Evolutionary conservation across 2,888 invertebrate species (phyloP).

Genomic region (Mayetiola destructor): DNA sequence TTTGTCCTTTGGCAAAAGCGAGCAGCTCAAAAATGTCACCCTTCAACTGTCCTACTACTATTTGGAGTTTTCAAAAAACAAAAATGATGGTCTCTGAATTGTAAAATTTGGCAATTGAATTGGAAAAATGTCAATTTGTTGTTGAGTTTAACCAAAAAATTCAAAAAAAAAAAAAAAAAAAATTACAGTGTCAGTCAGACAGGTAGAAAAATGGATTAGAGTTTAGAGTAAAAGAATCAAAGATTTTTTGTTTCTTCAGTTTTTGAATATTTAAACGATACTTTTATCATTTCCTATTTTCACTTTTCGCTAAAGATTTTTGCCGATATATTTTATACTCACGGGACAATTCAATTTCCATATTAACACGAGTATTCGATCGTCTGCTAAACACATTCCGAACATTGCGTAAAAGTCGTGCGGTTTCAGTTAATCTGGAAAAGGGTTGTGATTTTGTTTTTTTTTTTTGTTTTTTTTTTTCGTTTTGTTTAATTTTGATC

Average conservation of each 20-base stretch:
- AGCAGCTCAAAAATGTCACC: no score
- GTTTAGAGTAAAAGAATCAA: neutral
- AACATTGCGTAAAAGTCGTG: conserved; percentile 86
- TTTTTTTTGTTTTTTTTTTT: no score
- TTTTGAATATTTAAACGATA: no score
- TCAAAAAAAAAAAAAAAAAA: neutral
- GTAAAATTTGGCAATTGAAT: no score
- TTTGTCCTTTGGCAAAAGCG: no score
- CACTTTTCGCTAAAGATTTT: neutral
- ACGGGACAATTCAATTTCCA: conserved; percentile 87
- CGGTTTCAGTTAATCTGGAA: conserved; percentile 92
- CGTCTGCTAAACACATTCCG: conserved; percentile 78
- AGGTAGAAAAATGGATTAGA: neutral
- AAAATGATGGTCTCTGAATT: no score
- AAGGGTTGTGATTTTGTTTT: conserved; percentile 17
- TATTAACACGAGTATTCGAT: conserved; percentile 61
- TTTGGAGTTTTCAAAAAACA: no score
- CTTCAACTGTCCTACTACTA: no score
- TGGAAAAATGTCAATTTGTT: no score
- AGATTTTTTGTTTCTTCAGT: neutral
- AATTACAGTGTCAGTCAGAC: neutral
- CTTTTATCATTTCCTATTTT: neutral
- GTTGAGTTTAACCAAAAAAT: no score
- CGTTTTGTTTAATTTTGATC: no score
- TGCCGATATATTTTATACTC: conserved; percentile 42